Base-by-base conservation (phyloP, 1,140 invertebrate species). In the Triops longicaudatus region DNA sequence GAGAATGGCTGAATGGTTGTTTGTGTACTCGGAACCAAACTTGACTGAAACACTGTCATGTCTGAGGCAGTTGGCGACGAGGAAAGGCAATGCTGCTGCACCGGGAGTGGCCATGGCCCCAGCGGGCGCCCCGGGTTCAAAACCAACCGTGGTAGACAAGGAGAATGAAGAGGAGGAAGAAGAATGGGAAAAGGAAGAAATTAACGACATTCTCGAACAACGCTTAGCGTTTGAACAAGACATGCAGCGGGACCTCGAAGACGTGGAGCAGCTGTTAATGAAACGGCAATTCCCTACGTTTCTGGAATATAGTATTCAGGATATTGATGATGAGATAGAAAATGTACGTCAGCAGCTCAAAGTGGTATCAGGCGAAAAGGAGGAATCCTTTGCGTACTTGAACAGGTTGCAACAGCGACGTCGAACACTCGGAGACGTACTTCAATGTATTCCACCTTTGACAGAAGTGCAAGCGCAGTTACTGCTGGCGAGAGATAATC, bases 1-100 rank as follows among this genome's bases (percentile, higher is more conserved):
- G 83, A 79, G 80, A 78, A 78, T 31, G 28, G n/a, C n/a, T n/a
- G n/a, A n/a, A n/a, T 77, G 76, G 76, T 71, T 77, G 31, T 37
- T 42, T n/a, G 26, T 77, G 11, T 17, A 77, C 0, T 50, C 37
- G n/a, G 72, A 73, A 22, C 17, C 22, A n/a, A 72, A 3, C 42
- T 42, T 77, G 17, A 73, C 17, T 1, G 14, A 73, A 11, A 41
- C 50, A 17, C 2, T 77, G 1, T 43, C 27, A 28, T 26, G 12
- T 73, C 17, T 73, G 14, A 11, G 26, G 14, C 14, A 73, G 1
- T 17, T n/a, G 14, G 42, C n/a, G 1, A 11, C 26, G 5, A 17
- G 12, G 14, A n/a, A 26, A 73, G 26, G 31, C 28, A 63, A 22
- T 17, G n/a, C 28, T 28, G 17, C 50, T 63, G 76, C 41, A 26